Evolutionary conservation across 2,797 vertebrate species (phyloP), one percentile per base, ranked within the genome.

Genomic region (Fratercula arctica): DNA sequence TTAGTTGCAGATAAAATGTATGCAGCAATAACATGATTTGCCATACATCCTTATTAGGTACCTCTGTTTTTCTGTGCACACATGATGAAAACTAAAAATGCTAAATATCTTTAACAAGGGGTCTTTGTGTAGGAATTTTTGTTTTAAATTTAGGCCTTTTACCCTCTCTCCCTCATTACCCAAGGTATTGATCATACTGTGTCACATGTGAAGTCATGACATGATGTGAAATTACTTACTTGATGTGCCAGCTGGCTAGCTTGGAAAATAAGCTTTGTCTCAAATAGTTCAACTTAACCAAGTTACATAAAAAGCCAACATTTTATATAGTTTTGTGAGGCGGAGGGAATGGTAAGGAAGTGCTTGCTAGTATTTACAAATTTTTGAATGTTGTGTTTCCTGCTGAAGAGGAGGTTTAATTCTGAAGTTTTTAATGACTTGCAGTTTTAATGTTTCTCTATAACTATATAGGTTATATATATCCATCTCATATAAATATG

Each of bases 191-290:
- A 28, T 24, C 11, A 7, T 39, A 10, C 7, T 10, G 7, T 39
- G 50, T 45, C 35, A 72, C 3, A 33, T 17, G 5, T 56, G 60
- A 93, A 85, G 8, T 72, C 29, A 51, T 10, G 54, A 37, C 8
- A 50, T 2, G 35, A 77, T 0, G 0, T 29, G 33, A 80, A 70
- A 51, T n/a, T 54, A 20, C 8, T 31, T 20, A 54, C 19, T 53
- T 89, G n/a, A 35, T 61, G 20, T 45, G 35, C 21, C 63, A 73
- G 28, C 37, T 69, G 46, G 7, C 11, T 82, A 59, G 29, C 21
- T 80, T 37, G 25, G 43, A 75, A 81, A 82, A 85, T 29, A 85
- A 48, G 14, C 29, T 83, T 75, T 83, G 24, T 31, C n/a, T 70
- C 46, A 63, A 63, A 48, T 51, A 61, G 35, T 86, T 79, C 24